A percentile compares a stretch with the other conserved stretches of the same genome.
phyloP scores from a whole-genome alignment of 2,113 vertebrate genomes.

The Gobio gobio region DNA sequence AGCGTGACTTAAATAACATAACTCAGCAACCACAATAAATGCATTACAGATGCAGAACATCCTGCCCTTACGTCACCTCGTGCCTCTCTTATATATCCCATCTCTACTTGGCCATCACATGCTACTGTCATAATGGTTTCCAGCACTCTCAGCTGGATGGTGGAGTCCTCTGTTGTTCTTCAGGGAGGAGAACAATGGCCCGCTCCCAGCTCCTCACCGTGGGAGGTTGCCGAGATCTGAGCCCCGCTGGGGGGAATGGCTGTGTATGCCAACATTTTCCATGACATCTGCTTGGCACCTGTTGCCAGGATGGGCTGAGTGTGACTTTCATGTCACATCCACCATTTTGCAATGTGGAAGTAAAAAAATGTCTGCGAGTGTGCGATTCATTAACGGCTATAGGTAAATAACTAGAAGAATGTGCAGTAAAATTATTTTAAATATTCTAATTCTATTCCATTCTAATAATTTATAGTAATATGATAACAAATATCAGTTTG shows the following conservation, averaged over 20 bases:
- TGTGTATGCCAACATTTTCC: conserved; percentile 27
- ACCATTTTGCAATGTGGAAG: background rate
- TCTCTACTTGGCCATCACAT: conserved; percentile 20
- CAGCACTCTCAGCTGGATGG: conserved; percentile 39
- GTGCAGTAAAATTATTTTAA: too few relatives aligned
- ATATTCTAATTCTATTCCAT: too few relatives aligned
- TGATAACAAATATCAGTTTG: too few relatives aligned
- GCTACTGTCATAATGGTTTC: conserved; percentile 44
- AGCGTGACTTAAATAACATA: background rate
- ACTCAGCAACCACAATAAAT: background rate
- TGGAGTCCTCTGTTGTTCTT: conserved; percentile 23
- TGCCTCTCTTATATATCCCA: background rate
- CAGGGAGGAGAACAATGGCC: conserved; percentile 39
- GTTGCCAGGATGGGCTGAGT: conserved; percentile 3
- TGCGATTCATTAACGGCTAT: too few relatives aligned
- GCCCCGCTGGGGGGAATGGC: background rate
- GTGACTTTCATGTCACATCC: background rate
- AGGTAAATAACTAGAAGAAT: too few relatives aligned
- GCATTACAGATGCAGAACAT: background rate
- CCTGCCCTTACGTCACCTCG: background rate
- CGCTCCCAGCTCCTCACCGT: conserved; percentile 4
- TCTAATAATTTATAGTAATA: too few relatives aligned
- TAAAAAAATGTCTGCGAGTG: too few relatives aligned
- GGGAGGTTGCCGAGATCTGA: conserved; percentile 36
- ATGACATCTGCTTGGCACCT: conserved; percentile 50